Conservation (phyloP, 2,797 vertebrate species). For the Chelmon rostratus region DNA sequence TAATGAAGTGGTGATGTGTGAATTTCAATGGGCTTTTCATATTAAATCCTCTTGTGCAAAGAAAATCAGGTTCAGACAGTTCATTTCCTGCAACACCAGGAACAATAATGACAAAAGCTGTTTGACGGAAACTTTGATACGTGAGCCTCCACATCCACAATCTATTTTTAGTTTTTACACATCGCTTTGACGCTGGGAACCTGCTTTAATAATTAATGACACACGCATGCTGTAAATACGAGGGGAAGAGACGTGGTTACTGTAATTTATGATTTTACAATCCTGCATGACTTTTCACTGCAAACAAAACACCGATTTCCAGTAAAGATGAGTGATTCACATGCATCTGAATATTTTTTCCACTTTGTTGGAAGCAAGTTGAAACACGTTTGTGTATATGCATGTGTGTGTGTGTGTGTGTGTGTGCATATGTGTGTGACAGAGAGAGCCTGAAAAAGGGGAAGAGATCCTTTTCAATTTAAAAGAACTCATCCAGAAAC, state of each 20-base stretch:
- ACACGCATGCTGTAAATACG: background rate
- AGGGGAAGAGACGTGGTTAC: background rate
- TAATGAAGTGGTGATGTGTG: background rate
- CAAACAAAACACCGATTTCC: background rate
- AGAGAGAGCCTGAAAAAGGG: slow-evolving; percentile 2
- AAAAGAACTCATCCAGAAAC: background rate
- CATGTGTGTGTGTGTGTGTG: background rate
- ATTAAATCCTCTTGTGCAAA: background rate
- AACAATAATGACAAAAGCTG: background rate
- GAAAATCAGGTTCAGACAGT: background rate
- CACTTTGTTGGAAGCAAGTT: background rate
- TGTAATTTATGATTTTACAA: background rate
- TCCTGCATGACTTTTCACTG: background rate
- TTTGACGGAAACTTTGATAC: slow-evolving; percentile 13
- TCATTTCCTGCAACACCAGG: slow-evolving; percentile 18
- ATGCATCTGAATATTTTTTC: background rate
- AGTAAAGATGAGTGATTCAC: background rate
- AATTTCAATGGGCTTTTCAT: background rate
- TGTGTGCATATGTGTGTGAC: background rate
- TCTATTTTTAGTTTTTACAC: slow-evolving; percentile 7
- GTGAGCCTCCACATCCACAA: background rate
- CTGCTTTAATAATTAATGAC: background rate
- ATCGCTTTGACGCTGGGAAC: background rate
- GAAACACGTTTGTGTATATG: slow-evolving; percentile 1
- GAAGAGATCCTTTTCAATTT: slow-evolving; percentile 8